Base-by-base conservation (phyloP, 2,113 vertebrate species). In the Acrocephalus arundinaceus region DNA sequence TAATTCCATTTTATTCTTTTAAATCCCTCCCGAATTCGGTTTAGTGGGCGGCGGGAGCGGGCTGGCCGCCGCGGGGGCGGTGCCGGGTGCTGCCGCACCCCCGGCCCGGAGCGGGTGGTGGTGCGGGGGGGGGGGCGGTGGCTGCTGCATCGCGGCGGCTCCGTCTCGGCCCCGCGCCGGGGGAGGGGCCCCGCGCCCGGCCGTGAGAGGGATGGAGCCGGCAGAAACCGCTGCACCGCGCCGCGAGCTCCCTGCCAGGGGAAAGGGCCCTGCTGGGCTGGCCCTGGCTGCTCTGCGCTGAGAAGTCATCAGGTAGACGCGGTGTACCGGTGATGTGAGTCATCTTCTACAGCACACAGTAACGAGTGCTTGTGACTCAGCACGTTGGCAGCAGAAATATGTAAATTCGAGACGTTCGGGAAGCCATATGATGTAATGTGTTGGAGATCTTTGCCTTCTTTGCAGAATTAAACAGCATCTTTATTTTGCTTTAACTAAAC, bases 281-380 rank as follows among this genome's bases (percentile, higher is more conserved):
- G 14, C 25, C 9, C 24, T 33, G 19, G 9, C 41, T 11, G 13
- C 18, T 46, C 30, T 39, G 55, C 45, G 14, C 33, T 9, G 33
- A 9, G 54, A 52, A 49, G 31, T 9, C 39, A 7, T 51, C 80
- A 51, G 89, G 48, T 85, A 49, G 43, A 67, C 27, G 89, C 22
- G 4, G 28, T 57, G 46, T 43, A 5, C 46, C 22, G 55, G 20
- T 35, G 78, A 11, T 54, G 76, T 81, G 94, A 93, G 52, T 95
- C 88, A 93, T 90, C 78, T 62, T 46, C 6, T 39, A 88, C n/a
- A 39, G 81, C 35, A 17, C 66, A 72, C 35, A 79, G 85, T 76
- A 80, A 41, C n/a, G 30, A 20, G 67, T 39, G 15, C 58, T 70
- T 48, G 52, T 97, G 94, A 96, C 90, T 97, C 96, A 89, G 89